Percentiles rank a stretch among this genome's conserved stretches.
Conservation (phyloP, 1,140 invertebrate species). For the Ips typographus region DNA sequence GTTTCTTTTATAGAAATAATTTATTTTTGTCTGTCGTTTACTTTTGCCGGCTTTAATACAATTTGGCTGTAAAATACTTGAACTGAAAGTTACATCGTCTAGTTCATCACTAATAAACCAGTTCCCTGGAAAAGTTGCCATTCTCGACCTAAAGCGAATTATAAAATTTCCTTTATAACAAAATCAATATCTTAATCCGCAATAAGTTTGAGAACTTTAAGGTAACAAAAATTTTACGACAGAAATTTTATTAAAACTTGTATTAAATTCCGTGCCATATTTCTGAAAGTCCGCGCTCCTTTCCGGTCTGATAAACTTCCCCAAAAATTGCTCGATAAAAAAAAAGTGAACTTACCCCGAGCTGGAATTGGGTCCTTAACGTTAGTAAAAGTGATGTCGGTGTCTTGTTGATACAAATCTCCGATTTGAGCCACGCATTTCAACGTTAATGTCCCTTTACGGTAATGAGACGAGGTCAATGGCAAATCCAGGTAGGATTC, state of each 20-base stretch:
- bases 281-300: constrained; percentile 1
- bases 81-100: too few species aligned
- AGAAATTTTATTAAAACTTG: constrained; percentile 26
- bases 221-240: constrained; percentile 27
- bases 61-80: too few species aligned
- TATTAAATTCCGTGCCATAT: constrained; percentile 21
- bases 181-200: constrained; percentile 16
- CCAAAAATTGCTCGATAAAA: constrained; percentile 25
- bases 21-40: too few species aligned
- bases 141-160: too few species aligned
- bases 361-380: constrained; percentile 60
- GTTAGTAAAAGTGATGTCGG: constrained; percentile 57
- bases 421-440: constrained; percentile 59
- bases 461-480: constrained; percentile 50
- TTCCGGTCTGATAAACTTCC: constrained; percentile 27
- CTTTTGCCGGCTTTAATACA: too few species aligned
- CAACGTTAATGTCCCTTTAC: constrained; percentile 53
- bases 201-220: constrained; percentile 18
- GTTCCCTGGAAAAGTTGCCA: too few species aligned
- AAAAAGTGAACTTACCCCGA: constrained; percentile 54
- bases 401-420: constrained; percentile 58
- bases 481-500: constrained; percentile 47
- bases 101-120: too few species aligned
- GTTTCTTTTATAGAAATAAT: too few species aligned
- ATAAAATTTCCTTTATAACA: neutral